Evolutionary conservation across 2,888 invertebrate species (phyloP), one percentile per base, ranked within the genome.

Genomic region (Sminthurides aquaticus): DNA sequence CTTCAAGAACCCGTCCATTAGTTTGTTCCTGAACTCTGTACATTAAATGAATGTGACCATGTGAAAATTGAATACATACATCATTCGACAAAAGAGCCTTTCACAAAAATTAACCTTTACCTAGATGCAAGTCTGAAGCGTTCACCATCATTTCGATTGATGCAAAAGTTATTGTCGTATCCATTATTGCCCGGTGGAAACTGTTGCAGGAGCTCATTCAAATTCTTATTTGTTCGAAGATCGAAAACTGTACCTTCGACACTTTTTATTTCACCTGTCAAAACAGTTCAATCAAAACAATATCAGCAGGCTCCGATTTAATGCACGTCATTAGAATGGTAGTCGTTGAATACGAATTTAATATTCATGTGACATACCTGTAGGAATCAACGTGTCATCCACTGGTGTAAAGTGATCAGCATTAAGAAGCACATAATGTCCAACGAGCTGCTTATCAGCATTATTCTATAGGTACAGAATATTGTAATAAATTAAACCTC

Each of bases 91-190:
- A n/a, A n/a, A n/a, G n/a, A n/a, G n/a, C n/a, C n/a, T n/a, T n/a
- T n/a, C n/a, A n/a, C n/a, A n/a, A n/a, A n/a, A n/a, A n/a, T n/a
- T n/a, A n/a, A 83, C 84, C 66, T 92, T 54, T 34, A 64, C 64
- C 59, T 25, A 24, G 64, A 59, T 20, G 60, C 64, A 25, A 64
- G 26, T 20, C 58, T 18, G 27, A 60, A 57, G 3, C 43, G 49
- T 20, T 64, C 60, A 5, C 63, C 63, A 22, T 59, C 54, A 57
- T 57, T 49, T 15, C 55, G 83, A 2, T 83, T 85, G 29, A 92
- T 78, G 76, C 91, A 91, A 76, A 85, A 93, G 78, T 91, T 93
- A 72, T 89, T 82, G 78, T 94, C 92, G 76, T 85, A 92, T 1
- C 93, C 93, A 24, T 68, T 67, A 43, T 66, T 68, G 11, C 84